Base-by-base conservation (phyloP, 1,140 invertebrate genomes). In the Thalassaphorura encarpata region DNA sequence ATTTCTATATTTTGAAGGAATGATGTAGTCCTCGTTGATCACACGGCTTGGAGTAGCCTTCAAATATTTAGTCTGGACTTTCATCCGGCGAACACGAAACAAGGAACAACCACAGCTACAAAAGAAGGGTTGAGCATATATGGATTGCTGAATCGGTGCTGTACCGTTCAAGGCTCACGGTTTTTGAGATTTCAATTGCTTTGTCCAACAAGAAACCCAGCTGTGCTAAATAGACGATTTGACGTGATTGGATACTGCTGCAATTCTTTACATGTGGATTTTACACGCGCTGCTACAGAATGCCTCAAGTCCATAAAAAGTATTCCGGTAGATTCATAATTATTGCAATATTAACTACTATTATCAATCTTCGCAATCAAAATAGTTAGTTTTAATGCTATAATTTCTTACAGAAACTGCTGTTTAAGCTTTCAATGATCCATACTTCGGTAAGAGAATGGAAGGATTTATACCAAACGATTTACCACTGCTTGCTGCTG, bases 61-160 rank as follows among this genome's bases (percentile, higher is more conserved):
- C 82, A 88, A 71, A 83, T 92, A 42, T 85, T 89, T 66, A 78
- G 78, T 41, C 73, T 77, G 23, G 75, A 79, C 40, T 72, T 78
- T n/a, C 86, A 89, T 70, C 85, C 87, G 6, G 84, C 84, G 57
- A 75, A 77, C 19, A 85, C 82, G 64, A 88, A 87, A 69, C 75
- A 77, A 19, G 75, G 75, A 23, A 74, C 68, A 49, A 26, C 43
- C 39, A 53, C 54, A 53, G 70, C 70, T 8, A 66, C 43, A 3
- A 80, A 79, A 66, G 83, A 87, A 69, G 83, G 83, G 0, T 72
- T 83, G 11, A 87, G 84, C 67, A 67, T 89, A 3, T 88, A 76
- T 72, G 78, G 80, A 16, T 68, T 85, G n/a, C 76, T 87, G 39
- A 82, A 80, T 68, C 76, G 80, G 62, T 87, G 85, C 62, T 77